phyloP scores from a whole-genome alignment of 2,113 vertebrate species.

The Gila orcuttii region DNA sequence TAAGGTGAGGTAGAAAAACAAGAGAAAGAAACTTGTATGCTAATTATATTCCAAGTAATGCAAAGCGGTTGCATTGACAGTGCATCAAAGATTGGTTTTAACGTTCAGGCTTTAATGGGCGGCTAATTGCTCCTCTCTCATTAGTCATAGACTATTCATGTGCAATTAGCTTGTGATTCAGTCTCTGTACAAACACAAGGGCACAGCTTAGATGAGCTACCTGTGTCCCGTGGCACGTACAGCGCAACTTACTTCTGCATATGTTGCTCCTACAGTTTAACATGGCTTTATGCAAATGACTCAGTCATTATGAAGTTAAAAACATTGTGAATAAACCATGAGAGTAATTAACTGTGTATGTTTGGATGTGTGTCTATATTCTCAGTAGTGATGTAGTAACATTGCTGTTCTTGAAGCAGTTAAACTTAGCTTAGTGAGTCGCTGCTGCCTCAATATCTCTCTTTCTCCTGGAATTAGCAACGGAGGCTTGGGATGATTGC shows the following conservation, averaged over 20 bases:
- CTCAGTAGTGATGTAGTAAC: too few species aligned
- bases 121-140: slow-evolving; percentile 67
- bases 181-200: slow-evolving; percentile 57
- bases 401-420: too few species aligned
- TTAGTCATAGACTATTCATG: slow-evolving; percentile 71
- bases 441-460: too few species aligned
- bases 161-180: slow-evolving; percentile 67
- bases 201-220: slow-evolving; percentile 69
- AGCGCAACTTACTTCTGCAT: neutral
- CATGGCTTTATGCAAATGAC: neutral
- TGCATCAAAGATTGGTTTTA: slow-evolving; percentile 59
- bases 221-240: slow-evolving; percentile 64
- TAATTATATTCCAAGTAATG: slow-evolving; percentile 59
- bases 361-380: too few species aligned
- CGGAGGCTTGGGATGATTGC: too few species aligned
- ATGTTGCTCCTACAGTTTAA: neutral
- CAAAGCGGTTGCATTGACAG: slow-evolving; percentile 54
- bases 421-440: too few species aligned
- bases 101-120: slow-evolving; percentile 59
- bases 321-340: neutral
- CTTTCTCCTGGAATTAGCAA: too few species aligned
- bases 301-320: neutral
- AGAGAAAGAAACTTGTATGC: slow-evolving; percentile 51
- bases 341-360: neutral
- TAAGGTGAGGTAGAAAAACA: slow-evolving; percentile 38